Evolutionary conservation across 2,797 vertebrate species (phyloP), one percentile per base, ranked within the genome.

Genomic region (Pristis pectinata): DNA sequence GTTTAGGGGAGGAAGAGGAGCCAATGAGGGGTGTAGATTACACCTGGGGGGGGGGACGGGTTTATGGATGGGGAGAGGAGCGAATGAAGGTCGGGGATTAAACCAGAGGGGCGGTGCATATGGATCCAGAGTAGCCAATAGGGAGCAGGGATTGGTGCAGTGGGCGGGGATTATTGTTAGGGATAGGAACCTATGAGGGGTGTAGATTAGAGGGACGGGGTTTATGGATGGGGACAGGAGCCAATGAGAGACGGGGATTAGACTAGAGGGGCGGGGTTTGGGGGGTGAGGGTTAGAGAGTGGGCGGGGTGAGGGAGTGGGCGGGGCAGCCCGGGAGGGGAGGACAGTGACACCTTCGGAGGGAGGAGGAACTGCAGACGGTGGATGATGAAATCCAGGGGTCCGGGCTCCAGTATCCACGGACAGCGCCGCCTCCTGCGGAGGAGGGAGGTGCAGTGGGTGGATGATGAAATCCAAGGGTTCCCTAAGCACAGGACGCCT

Each of bases 1-100:
- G 97, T 11, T 96, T 95, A 0, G 96, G 97, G 95, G 97, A 96
- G 94, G 95, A 94, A 95, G 97, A 96, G 96, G 95, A 79, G 95
- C 70, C 17, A 8, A 85, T 95, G 95, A 67, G 95, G 85, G 95
- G 70, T 85, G 95, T 94, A 95, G 94, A n/a, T n/a, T n/a, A n/a
- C n/a, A n/a, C n/a, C 94, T 95, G 72, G 95, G 95, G 95, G 95
- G 95, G 93, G 94, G 95, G 94, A 56, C 95, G 2, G 95, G 94
- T 93, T 79, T 95, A 95, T 95, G 95, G 95, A 95, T 41, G 95
- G 19, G 95, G 95, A 94, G 96, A 94, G 72, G 95, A 95, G 2
- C 94, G 95, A 95, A 96, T 70, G 94, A 96, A 94, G 94, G 15
- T 72, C 17, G n/a, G n/a, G n/a, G n/a, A n/a, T n/a, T 49, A 49